Evolutionary conservation across 2,888 invertebrate species (phyloP), one percentile per base, ranked within the genome.

Genomic region (Drosophila nr. perissopoda): DNA sequence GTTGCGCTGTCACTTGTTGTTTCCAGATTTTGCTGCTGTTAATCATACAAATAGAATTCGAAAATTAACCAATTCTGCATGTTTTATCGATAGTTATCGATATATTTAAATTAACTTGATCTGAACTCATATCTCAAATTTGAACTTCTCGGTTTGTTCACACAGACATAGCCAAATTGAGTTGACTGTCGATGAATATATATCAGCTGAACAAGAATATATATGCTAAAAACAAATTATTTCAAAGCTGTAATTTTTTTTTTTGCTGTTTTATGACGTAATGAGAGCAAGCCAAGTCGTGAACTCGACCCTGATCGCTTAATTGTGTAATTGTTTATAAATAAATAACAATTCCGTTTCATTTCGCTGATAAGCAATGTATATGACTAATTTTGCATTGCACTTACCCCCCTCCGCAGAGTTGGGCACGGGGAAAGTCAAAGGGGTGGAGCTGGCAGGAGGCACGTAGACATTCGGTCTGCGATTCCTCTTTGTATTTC

Each of bases 241-340:
- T 29, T 38, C 21, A 13, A n/a, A 29, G 2, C 13, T 18, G 53
- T 34, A 34, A 10, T 45, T 16, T 29, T 48, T 40, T 48, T 40
- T 16, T 8, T 13, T 29, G 21, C 45, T 34, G 25, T 45, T 38
- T 40, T 4, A 53, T 63, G 42, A 71, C 48, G 58, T 48, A 49
- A 59, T 60, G n/a, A 27, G 33, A 38, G 33, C 59, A 36, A 40
- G 51, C 33, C 42, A 45, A 45, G 54, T 38, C 34, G n/a, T 62
- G 53, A 70, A 33, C 53, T 74, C 16, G 58, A 48, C 52, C 56
- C 57, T 40, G 49, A 40, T 56, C 59, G 40, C 59, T 71, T 71
- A 64, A 67, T 80, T 82, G 72, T 74, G 78, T 76, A 87, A 85
- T 87, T 85, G 69, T 61, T 88, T 78, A 73, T 74, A 84, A 87